Conservation (phyloP, 2,888 invertebrate species). For the Agrochola circellaris region DNA sequence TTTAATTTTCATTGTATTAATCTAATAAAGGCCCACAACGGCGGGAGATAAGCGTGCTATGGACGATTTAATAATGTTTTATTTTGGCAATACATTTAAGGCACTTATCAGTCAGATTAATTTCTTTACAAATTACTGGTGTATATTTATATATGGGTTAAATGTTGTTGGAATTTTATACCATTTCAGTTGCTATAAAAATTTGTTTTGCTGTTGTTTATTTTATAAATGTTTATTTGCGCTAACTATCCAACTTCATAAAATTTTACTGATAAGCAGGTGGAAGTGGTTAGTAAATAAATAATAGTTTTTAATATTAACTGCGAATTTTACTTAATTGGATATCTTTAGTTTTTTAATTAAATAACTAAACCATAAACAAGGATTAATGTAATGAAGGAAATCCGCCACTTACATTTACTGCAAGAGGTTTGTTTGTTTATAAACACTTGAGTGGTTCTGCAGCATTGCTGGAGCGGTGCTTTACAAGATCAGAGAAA, state of each 20-base stretch:
- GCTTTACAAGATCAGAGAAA: background rate
- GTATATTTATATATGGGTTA: background rate
- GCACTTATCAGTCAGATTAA: conserved; percentile 73
- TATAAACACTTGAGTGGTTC: conserved; percentile 34
- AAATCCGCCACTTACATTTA: conserved; percentile 60
- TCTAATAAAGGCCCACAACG: conserved; percentile 89
- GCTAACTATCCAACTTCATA: conserved; percentile 4
- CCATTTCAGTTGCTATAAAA: background rate
- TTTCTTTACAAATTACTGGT: conserved; percentile 75
- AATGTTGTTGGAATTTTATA: background rate
- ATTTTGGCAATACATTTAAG: conserved; percentile 80
- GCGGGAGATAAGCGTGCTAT: conserved; percentile 85
- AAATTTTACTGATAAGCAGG: conserved; percentile 21
- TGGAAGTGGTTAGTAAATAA: conserved; percentile 32
- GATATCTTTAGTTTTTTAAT: conserved; percentile 47
- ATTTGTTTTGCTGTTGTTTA: conserved; percentile 1
- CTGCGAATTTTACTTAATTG: conserved; percentile 41
- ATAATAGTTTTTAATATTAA: conserved; percentile 31
- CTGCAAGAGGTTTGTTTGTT: conserved; percentile 48
- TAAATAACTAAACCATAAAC: conserved; percentile 62
- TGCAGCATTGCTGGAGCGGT: conserved; percentile 6
- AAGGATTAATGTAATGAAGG: conserved; percentile 59
- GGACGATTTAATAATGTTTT: conserved; percentile 84
- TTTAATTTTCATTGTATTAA: conserved; percentile 91
- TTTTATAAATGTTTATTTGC: conserved; percentile 9